Base-by-base conservation (phyloP, 2,888 invertebrate genomes). In the Orthosia cruda region DNA sequence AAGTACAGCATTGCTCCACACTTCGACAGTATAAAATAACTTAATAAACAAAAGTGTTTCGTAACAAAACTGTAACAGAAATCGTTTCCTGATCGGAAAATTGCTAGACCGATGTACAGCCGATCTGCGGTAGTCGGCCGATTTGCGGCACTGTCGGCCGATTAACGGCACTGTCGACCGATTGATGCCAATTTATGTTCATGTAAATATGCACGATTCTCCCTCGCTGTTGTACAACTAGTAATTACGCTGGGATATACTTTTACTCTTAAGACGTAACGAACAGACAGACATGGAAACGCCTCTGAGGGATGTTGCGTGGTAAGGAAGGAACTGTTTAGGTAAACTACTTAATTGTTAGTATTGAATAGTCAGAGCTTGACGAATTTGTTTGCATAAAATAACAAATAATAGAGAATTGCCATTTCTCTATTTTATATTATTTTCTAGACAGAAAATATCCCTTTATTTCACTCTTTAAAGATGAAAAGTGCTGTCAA, bases 231-330 rank as follows among this genome's bases (percentile, higher is more conserved):
- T 82, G 86, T 85, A 79, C 81, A 77, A 83, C 80, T 77, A 57
- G 82, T 85, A 89, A 92, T 92, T 91, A 88, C 84, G 83, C 84
- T 87, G 86, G 83, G 85, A 89, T 90, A 89, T 79, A 81, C 80
- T 84, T 85, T 84, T 81, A 77, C 79, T 77, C 62, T 83, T 71
- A 54, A 80, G 84, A 71, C 58, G 85, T 80, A 76, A 68, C 71
- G 49, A 69, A 74, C 65, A 71, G 87, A 77, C 65, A 70, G 76
- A 78, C 66, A 52, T 79, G 78, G 71, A 81, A 88, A 78, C 77
- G 73, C 69, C 64, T 84, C n/a, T 69, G 61, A 57, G 72, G 74
- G 72, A 71, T 74, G 70, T 76, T 74, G 64, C 66, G 66, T 65
- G 45, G 50, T 20, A 40, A 32, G 67, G 67, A 79, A 74, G 74